Conservation (phyloP, 2,113 vertebrate species). For the Turdus rufiventris region DNA sequence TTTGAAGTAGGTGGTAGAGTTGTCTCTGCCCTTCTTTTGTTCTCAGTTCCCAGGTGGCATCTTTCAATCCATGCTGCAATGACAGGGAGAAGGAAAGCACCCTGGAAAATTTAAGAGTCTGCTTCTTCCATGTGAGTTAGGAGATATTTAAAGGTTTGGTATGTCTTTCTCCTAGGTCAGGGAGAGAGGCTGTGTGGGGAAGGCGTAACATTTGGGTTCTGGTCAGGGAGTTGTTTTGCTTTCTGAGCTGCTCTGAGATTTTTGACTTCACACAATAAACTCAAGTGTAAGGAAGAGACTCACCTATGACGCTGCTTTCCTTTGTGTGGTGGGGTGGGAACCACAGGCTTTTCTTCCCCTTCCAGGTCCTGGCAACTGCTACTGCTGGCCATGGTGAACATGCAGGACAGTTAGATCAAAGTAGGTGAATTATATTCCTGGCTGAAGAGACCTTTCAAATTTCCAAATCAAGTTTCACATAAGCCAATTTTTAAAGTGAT, state of each 20-base stretch:
- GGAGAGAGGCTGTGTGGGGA: not conserved
- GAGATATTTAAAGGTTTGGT: not conserved
- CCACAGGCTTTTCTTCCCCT: not conserved
- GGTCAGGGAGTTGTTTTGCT: not conserved
- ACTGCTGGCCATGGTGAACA: not conserved
- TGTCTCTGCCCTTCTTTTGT: not conserved
- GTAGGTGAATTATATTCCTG: not conserved
- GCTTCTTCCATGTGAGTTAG: not conserved
- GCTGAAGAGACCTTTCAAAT: not conserved
- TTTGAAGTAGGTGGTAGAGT: not conserved
- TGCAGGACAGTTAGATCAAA: not conserved
- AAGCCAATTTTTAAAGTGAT: not conserved
- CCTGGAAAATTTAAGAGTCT: not conserved
- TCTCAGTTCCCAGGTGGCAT: not conserved
- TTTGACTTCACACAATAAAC: not conserved
- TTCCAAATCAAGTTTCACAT: not conserved
- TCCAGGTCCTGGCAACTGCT: not conserved
- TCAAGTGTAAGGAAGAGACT: not conserved
- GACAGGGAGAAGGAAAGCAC: not conserved
- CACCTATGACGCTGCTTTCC: rapidly evolving
- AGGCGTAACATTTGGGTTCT: not conserved
- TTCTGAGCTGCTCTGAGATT: not conserved
- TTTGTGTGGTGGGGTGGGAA: not conserved
- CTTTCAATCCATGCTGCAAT: not conserved
- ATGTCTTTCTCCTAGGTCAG: not conserved